Base-by-base conservation (phyloP, 2,888 invertebrate species). In the Meloe dianella region DNA sequence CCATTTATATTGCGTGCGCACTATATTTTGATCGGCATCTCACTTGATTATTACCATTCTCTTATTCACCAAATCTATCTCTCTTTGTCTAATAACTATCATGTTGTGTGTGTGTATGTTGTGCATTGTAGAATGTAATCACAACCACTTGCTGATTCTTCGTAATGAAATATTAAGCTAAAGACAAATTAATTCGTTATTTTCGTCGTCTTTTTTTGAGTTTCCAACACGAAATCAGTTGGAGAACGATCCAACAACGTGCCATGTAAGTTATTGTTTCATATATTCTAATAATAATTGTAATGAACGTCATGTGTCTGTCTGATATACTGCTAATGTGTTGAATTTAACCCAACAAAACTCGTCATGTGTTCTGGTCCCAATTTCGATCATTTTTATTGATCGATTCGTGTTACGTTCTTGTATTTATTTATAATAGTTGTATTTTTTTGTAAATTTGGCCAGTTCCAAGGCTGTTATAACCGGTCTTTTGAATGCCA, bases 141-240 rank as follows among this genome's bases (percentile, higher is more conserved):
- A 51, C 77, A 79, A 79, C 79, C 78, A 79, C 78, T 79, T 79
- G 79, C 78, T 77, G 79, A 77, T 77, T 78, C 75, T 68, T 20
- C 2, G 10, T 6, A 51, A 51, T 51, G 51, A 22, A 24, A 51
- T 12, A 12, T 51, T 22, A 10, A 41, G 4, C 22, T n/a, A n/a
- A 5, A 17, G 17, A 6, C 6, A n/a, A 41, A 32, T 35, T 35
- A 4, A 35, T 17, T 41, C 17, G 1, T 17, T 17, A 7, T 1
- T 41, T 41, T 9, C 2, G 8, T 32, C 7, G n/a, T 2, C 0
- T 6, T 41, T 17, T 17, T 17, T 1, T 41, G n/a, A 17, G 7
- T 41, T 41, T n/a, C 6, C 12, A 4, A 35, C n/a, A 41, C 41
- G 5, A 35, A 35, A 9, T 10, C 32, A 12, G 9, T 35, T n/a